Evolutionary conservation across 2,113 vertebrate species (phyloP).

Genomic region (Poeciliopsis turrubarensis): DNA sequence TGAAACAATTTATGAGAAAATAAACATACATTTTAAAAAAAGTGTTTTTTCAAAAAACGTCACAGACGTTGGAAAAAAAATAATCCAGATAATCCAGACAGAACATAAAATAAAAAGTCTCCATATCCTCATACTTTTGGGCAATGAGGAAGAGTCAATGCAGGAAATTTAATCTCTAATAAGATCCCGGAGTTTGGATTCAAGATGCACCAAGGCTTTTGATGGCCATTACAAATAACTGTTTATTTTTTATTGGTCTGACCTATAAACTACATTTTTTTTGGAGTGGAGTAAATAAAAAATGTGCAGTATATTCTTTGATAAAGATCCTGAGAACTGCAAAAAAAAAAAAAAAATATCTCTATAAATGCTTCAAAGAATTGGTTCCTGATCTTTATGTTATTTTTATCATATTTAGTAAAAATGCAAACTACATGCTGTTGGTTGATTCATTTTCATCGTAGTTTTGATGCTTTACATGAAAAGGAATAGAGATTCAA

Average conservation of each 20-base stretch:
- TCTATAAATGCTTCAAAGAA: neutral
- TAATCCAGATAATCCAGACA: neutral
- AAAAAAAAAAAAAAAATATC: too few species aligned
- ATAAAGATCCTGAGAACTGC: too few species aligned
- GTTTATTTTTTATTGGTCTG: neutral
- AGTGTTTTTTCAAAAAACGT: too few species aligned
- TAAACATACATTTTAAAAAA: too few species aligned
- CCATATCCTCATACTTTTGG: slow-evolving; percentile 22
- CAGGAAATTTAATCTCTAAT: slow-evolving; percentile 5
- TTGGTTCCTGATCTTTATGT: neutral
- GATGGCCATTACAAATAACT: neutral
- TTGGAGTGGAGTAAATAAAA: too few species aligned
- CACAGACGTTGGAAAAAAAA: neutral
- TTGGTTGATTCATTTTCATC: too few species aligned
- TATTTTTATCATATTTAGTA: neutral
- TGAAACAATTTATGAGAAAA: too few species aligned
- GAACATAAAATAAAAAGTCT: too few species aligned
- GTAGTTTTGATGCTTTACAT: too few species aligned
- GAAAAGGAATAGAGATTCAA: neutral
- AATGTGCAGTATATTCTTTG: too few species aligned
- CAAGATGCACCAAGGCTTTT: neutral
- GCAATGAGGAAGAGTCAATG: slow-evolving; percentile 42
- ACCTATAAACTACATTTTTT: neutral
- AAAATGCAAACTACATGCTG: neutral
- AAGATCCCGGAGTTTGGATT: too few species aligned